Evolutionary conservation across 1,140 invertebrate species (phyloP).

Genomic region (Drosophila dunni): DNA sequence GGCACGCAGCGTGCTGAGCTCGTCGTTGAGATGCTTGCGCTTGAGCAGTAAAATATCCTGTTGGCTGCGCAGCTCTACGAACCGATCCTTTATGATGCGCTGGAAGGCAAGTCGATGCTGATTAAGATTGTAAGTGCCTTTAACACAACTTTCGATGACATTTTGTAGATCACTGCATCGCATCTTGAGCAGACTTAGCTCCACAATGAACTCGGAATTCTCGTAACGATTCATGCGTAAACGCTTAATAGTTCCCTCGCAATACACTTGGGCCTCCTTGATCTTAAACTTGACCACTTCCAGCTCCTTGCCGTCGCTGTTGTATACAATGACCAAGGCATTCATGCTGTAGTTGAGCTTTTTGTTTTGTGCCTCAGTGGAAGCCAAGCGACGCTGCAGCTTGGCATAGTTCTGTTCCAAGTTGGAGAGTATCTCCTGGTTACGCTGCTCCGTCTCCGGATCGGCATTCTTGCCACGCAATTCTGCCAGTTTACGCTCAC

Average conservation of each 20-base stretch:
- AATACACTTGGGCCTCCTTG: constrained; percentile 84
- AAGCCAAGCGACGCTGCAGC: constrained; percentile 53
- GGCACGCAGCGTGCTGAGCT: constrained; percentile 86
- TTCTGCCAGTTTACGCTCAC: constrained; percentile 47
- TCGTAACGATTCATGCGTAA: constrained; percentile 84
- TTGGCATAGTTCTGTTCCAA: constrained; percentile 61
- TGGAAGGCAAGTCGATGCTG: constrained; percentile 87
- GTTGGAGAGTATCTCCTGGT: constrained; percentile 40
- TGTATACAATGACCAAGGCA: constrained; percentile 83
- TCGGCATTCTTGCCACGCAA: constrained; percentile 54
- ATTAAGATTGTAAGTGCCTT: constrained; percentile 87
- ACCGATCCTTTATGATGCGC: constrained; percentile 87
- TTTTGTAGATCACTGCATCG: constrained; percentile 86
- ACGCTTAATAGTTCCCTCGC: constrained; percentile 86
- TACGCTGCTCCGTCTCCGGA: constrained; percentile 57
- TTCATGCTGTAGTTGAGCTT: constrained; percentile 86
- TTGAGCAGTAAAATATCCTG: constrained; percentile 86
- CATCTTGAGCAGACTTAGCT: constrained; percentile 87
- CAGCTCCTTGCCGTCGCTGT: constrained; percentile 65
- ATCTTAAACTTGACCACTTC: constrained; percentile 82
- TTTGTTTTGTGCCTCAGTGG: constrained; percentile 85
- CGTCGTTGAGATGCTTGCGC: constrained; percentile 86
- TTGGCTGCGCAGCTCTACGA: constrained; percentile 86
- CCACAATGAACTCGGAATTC: constrained; percentile 87
- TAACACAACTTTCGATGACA: constrained; percentile 85